Evolutionary conservation across 2,113 vertebrate genomes (phyloP).

Genomic region (Sminthopsis crassicaudata): DNA sequence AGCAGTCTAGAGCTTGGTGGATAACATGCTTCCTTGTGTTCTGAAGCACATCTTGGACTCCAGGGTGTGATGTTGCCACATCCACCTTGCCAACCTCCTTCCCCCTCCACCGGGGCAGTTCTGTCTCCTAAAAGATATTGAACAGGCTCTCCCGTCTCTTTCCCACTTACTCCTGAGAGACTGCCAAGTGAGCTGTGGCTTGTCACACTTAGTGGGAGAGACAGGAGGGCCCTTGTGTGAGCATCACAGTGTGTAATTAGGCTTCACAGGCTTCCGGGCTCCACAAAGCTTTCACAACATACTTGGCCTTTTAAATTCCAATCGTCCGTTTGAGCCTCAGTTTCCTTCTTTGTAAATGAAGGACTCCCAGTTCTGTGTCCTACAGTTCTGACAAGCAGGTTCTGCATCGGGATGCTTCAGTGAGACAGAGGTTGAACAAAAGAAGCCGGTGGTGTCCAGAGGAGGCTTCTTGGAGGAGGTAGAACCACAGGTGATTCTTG

Average conservation of each 20-base stretch:
- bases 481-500: no score
- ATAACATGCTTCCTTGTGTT: background rate
- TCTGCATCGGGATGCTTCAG: no score
- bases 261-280: background rate
- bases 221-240: background rate
- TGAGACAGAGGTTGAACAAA: no score
- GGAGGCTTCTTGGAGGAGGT: no score
- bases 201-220: background rate
- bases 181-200: background rate
- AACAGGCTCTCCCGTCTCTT: background rate
- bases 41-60: background rate
- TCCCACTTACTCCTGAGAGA: background rate
- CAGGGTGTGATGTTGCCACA: background rate
- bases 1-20: background rate
- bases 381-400: no score
- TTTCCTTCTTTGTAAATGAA: no score
- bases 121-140: background rate
- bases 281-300: no score
- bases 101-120: background rate
- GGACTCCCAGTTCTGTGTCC: no score
- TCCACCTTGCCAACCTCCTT: accelerated
- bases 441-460: no score
- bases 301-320: no score
- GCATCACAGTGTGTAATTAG: background rate
- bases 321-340: no score